Base-by-base conservation (phyloP, 2,797 vertebrate species). In the Percopsis omiscomaycus region DNA sequence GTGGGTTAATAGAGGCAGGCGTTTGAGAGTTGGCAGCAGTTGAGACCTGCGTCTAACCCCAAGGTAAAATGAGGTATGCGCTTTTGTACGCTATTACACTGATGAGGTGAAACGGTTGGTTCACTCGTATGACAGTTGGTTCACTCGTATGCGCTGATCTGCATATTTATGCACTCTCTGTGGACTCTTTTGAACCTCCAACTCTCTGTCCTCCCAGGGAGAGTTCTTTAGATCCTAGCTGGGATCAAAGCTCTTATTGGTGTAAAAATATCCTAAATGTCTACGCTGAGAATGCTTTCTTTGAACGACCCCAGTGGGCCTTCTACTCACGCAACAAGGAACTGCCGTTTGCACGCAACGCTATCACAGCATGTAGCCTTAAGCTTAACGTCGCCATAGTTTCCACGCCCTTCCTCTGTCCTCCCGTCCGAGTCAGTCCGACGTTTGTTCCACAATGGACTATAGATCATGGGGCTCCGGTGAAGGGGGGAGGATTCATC, bases 131-230 rank as follows among this genome's bases (percentile, higher is more conserved):
- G 30, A 37, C 5, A 8, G 6, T 42, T 42, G 37, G 37, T 42
- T 42, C 37, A 42, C 37, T 42, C 9, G 37, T 42, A 42, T 42
- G 37, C 6, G 6, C 5, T 42, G 37, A 42, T 5, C 37, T 42
- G 37, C 9, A 9, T 42, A 42, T 42, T 42, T 42, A 3, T 67
- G 56, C 69, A 64, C 74, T 69, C 84, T 57, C 68, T 73, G 69
- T 69, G 71, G 3, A 30, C 75, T 71, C 81, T 15, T 88, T 84
- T 88, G 84, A 86, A 56, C 73, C 45, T 14, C 46, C 45, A 82
- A 85, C 76, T 72, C 76, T 78, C 78, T 76, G 88, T 89, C 85
- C 87, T 86, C 57, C 29, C 11, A 13, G 75, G 71, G 86, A 77
- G 63, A 61, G 68, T 78, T 79, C 82, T 76, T 83, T 71, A 86